These are phyloP conservation scores for Propithecus perrieri DNA, from an alignment of 2,797 vertebrate genomes.

Conservation along the genomic window DNA sequence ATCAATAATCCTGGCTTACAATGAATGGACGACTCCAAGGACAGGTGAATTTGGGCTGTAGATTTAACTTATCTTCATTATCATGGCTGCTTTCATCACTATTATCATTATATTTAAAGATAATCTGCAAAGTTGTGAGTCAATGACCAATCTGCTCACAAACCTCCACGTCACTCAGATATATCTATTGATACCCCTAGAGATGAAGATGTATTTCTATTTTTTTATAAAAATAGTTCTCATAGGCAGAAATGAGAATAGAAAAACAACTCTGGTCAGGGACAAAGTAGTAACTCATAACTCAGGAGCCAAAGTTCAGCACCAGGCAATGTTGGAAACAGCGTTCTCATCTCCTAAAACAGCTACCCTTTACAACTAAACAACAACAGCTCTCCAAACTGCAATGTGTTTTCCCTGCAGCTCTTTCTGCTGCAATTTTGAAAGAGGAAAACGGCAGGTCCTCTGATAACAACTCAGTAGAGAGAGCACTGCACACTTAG, in stretches of 20 bases:
- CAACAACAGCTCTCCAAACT: background rate
- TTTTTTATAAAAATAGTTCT: background rate
- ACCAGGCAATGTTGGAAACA: background rate
- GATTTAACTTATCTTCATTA: background rate
- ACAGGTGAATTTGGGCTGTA: background rate
- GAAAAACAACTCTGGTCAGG: background rate
- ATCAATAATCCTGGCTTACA: background rate
- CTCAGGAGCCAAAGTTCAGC: background rate
- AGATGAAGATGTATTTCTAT: background rate
- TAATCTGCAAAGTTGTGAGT: background rate
- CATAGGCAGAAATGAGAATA: background rate
- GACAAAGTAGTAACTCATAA: background rate
- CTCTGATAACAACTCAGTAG: background rate
- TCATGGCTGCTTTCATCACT: background rate
- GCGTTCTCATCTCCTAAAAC: background rate
- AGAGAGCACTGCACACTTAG: background rate
- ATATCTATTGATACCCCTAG: background rate
- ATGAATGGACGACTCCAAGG: background rate
- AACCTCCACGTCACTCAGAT: background rate
- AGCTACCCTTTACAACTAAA: background rate
- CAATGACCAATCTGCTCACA: background rate
- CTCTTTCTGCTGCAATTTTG: background rate
- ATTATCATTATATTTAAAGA: background rate
- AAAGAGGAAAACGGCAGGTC: background rate
- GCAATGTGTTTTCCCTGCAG: background rate